Percentiles rank a stretch among this genome's conserved stretches.
Evolutionary conservation across 2,797 vertebrate genomes (phyloP).

Genomic region (Lagodon rhomboides): DNA sequence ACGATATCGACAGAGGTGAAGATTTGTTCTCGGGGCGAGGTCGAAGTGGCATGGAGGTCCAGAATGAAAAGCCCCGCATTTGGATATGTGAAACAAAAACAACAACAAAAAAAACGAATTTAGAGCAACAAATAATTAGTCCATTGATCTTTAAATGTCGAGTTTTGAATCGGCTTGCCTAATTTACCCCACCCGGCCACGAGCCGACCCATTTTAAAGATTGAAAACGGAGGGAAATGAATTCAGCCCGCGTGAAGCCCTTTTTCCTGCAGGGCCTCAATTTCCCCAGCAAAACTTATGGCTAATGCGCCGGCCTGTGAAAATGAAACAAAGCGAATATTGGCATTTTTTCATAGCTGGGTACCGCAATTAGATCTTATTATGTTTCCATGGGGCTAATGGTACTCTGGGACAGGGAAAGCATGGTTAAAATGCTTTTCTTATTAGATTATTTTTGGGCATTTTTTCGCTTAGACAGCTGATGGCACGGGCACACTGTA

Average conservation of each 20-base stretch:
- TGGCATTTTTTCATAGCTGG: slow-evolving; percentile 17
- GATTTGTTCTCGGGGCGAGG: not conserved
- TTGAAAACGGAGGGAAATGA: not conserved
- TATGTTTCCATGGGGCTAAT: not conserved
- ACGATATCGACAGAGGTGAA: not conserved
- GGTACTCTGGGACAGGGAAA: not conserved
- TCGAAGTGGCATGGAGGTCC: not conserved
- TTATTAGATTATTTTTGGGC: not conserved
- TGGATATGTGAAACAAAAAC: not conserved
- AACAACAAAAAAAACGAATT: not conserved
- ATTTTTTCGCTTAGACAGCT: slow-evolving; percentile 1
- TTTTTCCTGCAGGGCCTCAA: not conserved
- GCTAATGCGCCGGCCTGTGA: not conserved
- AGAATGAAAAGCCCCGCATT: slow-evolving; percentile 24
- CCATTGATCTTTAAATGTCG: not conserved
- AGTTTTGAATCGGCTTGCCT: not conserved
- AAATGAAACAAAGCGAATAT: not conserved
- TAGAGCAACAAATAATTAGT: not conserved
- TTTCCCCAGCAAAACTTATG: not conserved
- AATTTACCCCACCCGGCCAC: not conserved
- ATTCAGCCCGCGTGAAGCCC: not conserved
- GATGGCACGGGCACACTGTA: not conserved
- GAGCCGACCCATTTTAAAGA: not conserved
- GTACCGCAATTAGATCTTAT: slow-evolving; percentile 1
- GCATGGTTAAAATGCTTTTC: not conserved